Evolutionary conservation across 2,113 vertebrate species (phyloP).

Genomic region (Sinocyclocheilus maitianheensis): DNA sequence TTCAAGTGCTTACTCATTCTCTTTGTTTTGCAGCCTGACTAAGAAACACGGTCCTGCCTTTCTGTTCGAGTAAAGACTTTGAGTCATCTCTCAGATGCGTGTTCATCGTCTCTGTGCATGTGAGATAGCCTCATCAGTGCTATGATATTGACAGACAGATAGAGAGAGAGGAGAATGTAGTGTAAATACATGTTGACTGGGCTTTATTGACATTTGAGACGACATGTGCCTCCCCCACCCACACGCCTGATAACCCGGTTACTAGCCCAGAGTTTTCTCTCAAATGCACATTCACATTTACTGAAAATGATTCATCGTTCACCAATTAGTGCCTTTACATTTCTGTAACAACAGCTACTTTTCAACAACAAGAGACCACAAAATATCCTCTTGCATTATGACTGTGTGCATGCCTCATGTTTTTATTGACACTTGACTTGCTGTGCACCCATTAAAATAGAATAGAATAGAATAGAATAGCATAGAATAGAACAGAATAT

Average conservation of each 20-base stretch:
- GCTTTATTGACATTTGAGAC: conserved; percentile 68
- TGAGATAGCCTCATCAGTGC: not conserved
- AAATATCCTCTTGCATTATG: not conserved
- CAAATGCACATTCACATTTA: conserved; percentile 51
- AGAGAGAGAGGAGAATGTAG: not conserved
- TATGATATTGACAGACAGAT: not conserved
- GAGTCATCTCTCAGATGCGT: not conserved
- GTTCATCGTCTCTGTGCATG: conserved; percentile 44
- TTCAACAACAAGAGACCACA: conserved; percentile 11
- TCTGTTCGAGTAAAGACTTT: conserved; percentile 29
- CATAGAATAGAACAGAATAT: too few species aligned
- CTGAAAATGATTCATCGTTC: conserved; percentile 46
- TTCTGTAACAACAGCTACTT: conserved; percentile 14
- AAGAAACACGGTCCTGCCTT: not conserved
- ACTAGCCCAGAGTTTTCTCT: conserved; percentile 39
- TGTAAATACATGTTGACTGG: conserved; percentile 30
- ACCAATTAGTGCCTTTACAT: not conserved
- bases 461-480: too few species aligned
- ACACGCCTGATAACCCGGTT: conserved; percentile 60
- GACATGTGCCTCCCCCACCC: conserved; percentile 71
- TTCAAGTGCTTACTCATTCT: not conserved
- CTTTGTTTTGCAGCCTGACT: not conserved
- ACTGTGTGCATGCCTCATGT: not conserved
- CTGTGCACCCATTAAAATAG: not conserved
- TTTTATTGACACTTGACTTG: not conserved